Evolutionary conservation across 2,113 vertebrate species (phyloP), one percentile per base, ranked within the genome.

Genomic region (Hepsetus odoe): DNA sequence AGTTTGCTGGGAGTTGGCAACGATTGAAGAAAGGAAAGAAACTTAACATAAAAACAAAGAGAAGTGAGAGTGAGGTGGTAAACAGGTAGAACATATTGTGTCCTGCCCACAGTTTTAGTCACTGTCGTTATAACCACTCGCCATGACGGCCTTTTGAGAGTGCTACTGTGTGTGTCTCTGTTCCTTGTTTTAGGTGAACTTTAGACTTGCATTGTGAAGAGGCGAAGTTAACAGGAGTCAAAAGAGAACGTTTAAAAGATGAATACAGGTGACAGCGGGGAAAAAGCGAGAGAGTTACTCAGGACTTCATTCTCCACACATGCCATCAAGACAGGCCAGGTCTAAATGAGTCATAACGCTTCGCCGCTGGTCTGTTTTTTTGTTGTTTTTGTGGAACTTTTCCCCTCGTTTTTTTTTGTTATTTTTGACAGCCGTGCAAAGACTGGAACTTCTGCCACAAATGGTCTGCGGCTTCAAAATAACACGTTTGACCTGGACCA

Each of bases 301-400:
- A 10, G 40, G 40, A 42, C 40, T 42, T 2, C 40, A 10, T 10
- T 11, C 40, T 42, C 12, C 12, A 14, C 42, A 7, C 42, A 44
- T 44, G 13, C 42, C 42, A 14, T 44, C 13, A 44, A 44, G 16
- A 44, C 4, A 14, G 42, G 12, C 12, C 2, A 18, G 32, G 79
- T 9, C 22, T 12, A 33, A 24, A 72, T 83, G 46, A 49, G 18
- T 49, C 46, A 49, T 3, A 88, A 87, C 83, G 76, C 80, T 83
- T 65, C 30, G 11, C 30, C 9, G 26, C 12, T 8, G 5, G n/a
- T 55, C 5, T 11, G 22, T 24, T 24, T 18, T 18, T 20, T 3
- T 2, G 6, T 18, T 14, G 14, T 4, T 20, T 49, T 49, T 11
- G 14, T 49, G 4, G 3, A n/a, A 16, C n/a, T 1, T 9, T 22